A percentile compares a stretch with the other conserved stretches of the same genome.
These are phyloP conservation scores for Lasiommata megera DNA, from an alignment of 2,888 invertebrate genomes.

Conservation along the genomic window DNA sequence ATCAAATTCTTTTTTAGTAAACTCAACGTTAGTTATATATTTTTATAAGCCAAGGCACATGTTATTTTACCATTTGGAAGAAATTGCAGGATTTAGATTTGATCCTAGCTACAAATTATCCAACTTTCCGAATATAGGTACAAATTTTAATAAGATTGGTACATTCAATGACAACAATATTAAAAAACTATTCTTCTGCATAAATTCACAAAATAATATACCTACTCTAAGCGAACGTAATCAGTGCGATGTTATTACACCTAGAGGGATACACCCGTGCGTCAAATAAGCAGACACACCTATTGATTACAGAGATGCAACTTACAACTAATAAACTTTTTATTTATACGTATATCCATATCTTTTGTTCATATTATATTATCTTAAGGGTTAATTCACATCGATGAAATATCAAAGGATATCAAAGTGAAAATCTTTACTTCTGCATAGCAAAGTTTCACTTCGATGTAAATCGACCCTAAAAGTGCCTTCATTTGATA, in stretches of 20 bases:
- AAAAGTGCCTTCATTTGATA: too few species aligned
- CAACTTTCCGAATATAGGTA: slow-evolving; percentile 81
- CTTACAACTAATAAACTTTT: neutral
- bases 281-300: neutral
- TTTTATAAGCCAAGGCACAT: slow-evolving; percentile 79
- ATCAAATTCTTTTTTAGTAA: slow-evolving; percentile 54
- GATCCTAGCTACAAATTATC: slow-evolving; percentile 80
- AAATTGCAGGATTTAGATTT: slow-evolving; percentile 76
- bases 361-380: neutral
- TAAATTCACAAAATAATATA: slow-evolving; percentile 79
- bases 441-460: too few species aligned
- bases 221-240: slow-evolving; percentile 76
- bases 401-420: too few species aligned
- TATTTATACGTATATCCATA: neutral
- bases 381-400: neutral
- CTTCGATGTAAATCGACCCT: too few species aligned
- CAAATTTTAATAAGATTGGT: slow-evolving; percentile 79
- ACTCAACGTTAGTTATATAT: slow-evolving; percentile 67
- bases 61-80: slow-evolving; percentile 71
- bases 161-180: slow-evolving; percentile 81
- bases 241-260: neutral
- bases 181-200: slow-evolving; percentile 81
- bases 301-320: neutral
- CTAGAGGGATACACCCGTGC: neutral
- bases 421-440: too few species aligned